Base-by-base conservation (phyloP, 2,888 invertebrate genomes). In the Malacosoma neustria region DNA sequence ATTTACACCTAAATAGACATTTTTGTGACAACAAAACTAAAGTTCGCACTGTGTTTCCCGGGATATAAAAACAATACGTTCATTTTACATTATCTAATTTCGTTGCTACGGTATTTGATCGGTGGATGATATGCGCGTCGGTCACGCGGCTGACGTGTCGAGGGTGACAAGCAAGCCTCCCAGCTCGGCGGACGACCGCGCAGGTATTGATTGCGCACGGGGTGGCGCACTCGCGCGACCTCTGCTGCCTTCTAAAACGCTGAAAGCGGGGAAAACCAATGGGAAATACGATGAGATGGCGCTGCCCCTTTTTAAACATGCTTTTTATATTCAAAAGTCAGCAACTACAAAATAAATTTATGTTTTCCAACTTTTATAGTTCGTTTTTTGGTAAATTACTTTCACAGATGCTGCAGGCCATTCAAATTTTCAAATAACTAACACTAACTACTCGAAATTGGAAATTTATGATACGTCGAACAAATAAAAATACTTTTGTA, bases 161-260 rank as follows among this genome's bases (percentile, higher is more conserved):
- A 67, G 72, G 74, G 73, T 75, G 74, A 72, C 74, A 73, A 61
- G 56, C 60, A 51, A 61, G 61, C 54, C 55, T 54, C 51, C 54
- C 48, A 51, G 48, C 54, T 43, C 51, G 52, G 53, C 53, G 57
- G 54, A 51, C 53, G 46, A 43, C 50, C 57, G 76, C 75, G 73
- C 73, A 71, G 63, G 68, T 81, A 85, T 84, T 67, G 84, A 85
- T 85, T 75, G 67, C 65, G 69, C 62, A 61, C 49, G 46, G 58
- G 59, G 57, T 54, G 57, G 61, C 45, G 56, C 52, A 57, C 52
- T 42, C 48, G 54, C 51, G 53, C 50, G 48, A 61, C 61, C 64
- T 79, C 81, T 74, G 80, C 73, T 57, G 55, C 57, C 58, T 50
- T 55, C 44, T 39, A 42, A 36, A 36, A 41, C 39, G 53, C 46